Percentiles rank a stretch among this genome's conserved stretches.
phyloP scores from a whole-genome alignment of 2,113 vertebrate species.

The Nibea albiflora region DNA sequence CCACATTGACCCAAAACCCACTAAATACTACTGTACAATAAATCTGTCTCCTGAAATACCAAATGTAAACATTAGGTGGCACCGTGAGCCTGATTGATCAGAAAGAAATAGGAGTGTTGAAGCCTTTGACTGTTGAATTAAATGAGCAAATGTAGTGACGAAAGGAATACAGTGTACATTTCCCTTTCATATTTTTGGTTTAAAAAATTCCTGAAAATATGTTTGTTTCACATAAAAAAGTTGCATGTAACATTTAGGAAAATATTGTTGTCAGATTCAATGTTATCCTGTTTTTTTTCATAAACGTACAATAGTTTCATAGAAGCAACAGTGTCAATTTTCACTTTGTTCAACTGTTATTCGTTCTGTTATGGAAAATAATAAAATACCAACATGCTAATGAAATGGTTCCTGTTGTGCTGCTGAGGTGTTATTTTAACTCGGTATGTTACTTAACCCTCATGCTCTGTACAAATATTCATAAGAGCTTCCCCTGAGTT shows the following conservation, averaged over 20 bases:
- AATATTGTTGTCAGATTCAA: background rate
- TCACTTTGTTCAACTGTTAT: background rate
- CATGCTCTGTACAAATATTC: background rate
- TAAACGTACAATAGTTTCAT: background rate
- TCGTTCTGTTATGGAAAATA: background rate
- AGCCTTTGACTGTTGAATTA: background rate
- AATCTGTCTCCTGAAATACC: slow-evolving; percentile 3
- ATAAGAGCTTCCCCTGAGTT: background rate
- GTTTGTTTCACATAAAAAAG: background rate
- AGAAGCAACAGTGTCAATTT: too few relatives aligned
- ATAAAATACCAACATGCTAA: background rate
- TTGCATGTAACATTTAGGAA: background rate
- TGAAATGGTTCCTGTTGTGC: background rate
- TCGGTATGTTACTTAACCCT: background rate
- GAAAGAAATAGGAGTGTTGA: fast-evolving
- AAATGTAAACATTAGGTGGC: background rate
- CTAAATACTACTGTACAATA: background rate
- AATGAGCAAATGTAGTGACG: background rate
- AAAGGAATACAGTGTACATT: background rate
- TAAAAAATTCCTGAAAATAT: too few relatives aligned
- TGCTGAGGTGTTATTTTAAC: background rate
- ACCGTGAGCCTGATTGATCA: background rate
- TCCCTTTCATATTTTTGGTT: background rate
- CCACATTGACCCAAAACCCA: background rate
- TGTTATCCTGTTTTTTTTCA: background rate